Evolutionary conservation across 2,113 vertebrate species (phyloP).

Genomic region (Percopsis transmontana): DNA sequence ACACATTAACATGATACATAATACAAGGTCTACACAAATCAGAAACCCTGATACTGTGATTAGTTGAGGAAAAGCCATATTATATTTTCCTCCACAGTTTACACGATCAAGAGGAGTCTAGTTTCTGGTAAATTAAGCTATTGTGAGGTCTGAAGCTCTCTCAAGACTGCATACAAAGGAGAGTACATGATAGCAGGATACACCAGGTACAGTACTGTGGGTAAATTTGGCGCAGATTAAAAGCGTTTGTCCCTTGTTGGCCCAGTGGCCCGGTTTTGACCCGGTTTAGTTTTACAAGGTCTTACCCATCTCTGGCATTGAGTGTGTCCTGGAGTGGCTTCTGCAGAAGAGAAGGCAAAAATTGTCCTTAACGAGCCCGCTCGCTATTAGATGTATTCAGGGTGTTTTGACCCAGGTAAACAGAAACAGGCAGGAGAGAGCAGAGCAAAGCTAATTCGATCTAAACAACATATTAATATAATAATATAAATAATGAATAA

Average conservation of each 20-base stretch:
- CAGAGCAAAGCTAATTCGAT: no score
- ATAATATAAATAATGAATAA: no score
- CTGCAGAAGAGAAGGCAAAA: slow-evolving; percentile 39
- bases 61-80: background rate
- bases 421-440: background rate
- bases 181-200: background rate
- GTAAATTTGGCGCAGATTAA: background rate
- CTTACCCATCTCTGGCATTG: slow-evolving; percentile 69
- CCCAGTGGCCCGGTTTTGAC: slow-evolving; percentile 1
- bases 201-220: no score
- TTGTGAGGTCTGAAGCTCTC: no score
- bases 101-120: background rate
- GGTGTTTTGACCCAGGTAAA: no score
- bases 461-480: no score
- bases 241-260: background rate
- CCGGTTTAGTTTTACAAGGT: background rate
- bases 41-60: no score
- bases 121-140: no score
- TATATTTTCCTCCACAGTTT: no score
- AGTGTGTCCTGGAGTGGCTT: slow-evolving; percentile 41
- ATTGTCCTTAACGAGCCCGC: background rate
- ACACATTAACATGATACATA: background rate
- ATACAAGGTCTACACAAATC: background rate
- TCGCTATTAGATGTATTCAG: background rate
- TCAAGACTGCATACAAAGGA: no score